phyloP scores from a whole-genome alignment of 2,113 vertebrate species.

The Heterotilapia buettikoferi region DNA sequence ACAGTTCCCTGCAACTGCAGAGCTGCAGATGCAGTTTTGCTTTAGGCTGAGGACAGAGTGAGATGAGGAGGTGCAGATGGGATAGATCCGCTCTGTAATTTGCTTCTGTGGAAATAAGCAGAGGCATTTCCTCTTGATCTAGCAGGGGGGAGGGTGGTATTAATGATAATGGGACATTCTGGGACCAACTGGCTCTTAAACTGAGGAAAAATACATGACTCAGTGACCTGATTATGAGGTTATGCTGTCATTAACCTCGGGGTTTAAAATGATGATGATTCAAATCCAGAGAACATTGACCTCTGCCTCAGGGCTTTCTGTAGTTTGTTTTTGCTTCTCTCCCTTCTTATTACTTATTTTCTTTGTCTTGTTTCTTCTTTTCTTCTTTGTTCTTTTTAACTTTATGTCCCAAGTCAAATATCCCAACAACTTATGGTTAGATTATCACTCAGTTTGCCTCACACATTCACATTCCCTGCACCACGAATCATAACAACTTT shows the following conservation, averaged over 20 bases:
- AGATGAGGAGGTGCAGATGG: neutral
- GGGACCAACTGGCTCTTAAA: constrained; percentile 1
- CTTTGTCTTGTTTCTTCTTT: neutral
- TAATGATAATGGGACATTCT: constrained; percentile 23
- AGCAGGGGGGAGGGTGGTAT: neutral
- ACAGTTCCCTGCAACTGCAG: neutral
- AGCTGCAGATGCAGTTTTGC: neutral
- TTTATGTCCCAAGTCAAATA: neutral
- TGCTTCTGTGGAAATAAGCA: constrained; percentile 53
- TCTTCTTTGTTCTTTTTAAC: neutral
- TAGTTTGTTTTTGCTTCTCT: fast-evolving
- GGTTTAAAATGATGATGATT: neutral
- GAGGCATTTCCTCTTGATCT: constrained; percentile 56
- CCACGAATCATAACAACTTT: neutral
- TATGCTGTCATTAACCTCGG: neutral
- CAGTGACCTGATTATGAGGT: neutral
- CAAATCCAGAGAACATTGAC: neutral
- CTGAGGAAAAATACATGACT: neutral
- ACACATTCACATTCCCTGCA: neutral
- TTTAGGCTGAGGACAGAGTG: neutral
- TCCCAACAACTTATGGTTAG: fast-evolving
- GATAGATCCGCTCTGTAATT: constrained; percentile 36
- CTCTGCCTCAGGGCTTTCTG: neutral
- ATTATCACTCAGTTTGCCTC: neutral
- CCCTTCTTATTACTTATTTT: neutral